A percentile compares a stretch with the other conserved stretches of the same genome.
phyloP scores from a whole-genome alignment of 1,140 invertebrate species.

The Sitophilus oryzae region DNA sequence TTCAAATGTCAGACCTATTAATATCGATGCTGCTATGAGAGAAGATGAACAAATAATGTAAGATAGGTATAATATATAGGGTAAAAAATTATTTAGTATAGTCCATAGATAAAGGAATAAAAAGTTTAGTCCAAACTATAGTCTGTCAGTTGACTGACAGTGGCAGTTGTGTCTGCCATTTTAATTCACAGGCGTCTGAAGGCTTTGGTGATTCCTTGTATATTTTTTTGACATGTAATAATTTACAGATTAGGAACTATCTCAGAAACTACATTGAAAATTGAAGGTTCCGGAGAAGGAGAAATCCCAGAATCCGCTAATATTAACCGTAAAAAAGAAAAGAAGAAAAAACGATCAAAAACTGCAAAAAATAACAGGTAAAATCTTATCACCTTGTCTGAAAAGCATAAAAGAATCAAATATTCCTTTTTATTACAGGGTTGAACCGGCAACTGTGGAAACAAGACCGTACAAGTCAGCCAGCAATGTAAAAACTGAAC shows the following conservation, averaged over 20 bases:
- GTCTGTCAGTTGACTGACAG: no score
- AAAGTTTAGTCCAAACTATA: no score
- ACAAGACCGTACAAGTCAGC: constrained; percentile 39
- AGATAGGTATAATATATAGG: background rate
- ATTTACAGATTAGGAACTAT: constrained; percentile 28
- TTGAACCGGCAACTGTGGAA: constrained; percentile 39
- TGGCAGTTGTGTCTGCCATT: no score
- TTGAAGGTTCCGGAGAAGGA: constrained; percentile 34
- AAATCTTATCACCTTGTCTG: background rate
- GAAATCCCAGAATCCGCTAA: constrained; percentile 27
- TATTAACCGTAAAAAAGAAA: constrained; percentile 23
- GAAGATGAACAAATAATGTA: constrained; percentile 14
- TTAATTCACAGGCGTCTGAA: no score
- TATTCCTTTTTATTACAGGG: constrained; percentile 39
- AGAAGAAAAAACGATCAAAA: constrained; percentile 42
- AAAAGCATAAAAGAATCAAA: background rate
- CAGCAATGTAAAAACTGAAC: constrained; percentile 31
- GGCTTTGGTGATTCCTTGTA: no score
- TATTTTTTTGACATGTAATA: no score
- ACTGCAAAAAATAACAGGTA: constrained; percentile 47
- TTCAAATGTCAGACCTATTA: constrained; percentile 30
- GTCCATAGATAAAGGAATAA: no score
- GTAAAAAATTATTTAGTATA: constrained; percentile 1
- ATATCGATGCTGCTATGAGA: constrained; percentile 33
- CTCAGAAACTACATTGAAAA: constrained; percentile 28